These are phyloP conservation scores for Delichon dasypus DNA, from an alignment of 2,797 vertebrate genomes.

Conservation along the genomic window DNA sequence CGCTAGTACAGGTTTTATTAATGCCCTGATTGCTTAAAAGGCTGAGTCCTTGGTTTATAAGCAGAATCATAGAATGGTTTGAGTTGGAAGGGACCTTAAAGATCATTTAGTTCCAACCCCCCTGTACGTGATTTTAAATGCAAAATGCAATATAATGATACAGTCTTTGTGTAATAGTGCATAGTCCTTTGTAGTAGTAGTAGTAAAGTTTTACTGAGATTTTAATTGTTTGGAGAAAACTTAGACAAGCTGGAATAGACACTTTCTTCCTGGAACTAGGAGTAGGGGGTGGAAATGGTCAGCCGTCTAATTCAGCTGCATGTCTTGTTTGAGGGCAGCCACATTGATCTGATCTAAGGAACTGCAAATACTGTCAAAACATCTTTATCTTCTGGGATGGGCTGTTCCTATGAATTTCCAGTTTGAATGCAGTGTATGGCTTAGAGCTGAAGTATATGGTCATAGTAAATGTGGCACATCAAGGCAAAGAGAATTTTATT, in stretches of 20 bases:
- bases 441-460: background rate
- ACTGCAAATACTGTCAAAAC: background rate
- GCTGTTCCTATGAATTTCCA: background rate
- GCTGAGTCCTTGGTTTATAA: background rate
- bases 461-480: background rate
- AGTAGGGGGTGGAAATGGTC: background rate
- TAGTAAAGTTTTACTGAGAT: background rate
- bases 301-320: background rate
- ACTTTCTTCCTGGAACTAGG: background rate
- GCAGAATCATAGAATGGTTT: background rate
- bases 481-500: background rate
- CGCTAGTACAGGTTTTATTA: background rate
- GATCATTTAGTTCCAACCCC: background rate
- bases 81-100: background rate
- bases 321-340: background rate
- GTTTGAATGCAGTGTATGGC: background rate
- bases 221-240: background rate
- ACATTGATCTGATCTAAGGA: background rate
- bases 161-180: background rate
- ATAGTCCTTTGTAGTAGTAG: background rate
- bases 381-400: background rate
- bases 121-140: background rate
- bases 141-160: background rate
- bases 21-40: background rate
- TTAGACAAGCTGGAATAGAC: background rate